Base-by-base conservation (phyloP, 2,113 vertebrate genomes). In the Mystacornis crossleyi region DNA sequence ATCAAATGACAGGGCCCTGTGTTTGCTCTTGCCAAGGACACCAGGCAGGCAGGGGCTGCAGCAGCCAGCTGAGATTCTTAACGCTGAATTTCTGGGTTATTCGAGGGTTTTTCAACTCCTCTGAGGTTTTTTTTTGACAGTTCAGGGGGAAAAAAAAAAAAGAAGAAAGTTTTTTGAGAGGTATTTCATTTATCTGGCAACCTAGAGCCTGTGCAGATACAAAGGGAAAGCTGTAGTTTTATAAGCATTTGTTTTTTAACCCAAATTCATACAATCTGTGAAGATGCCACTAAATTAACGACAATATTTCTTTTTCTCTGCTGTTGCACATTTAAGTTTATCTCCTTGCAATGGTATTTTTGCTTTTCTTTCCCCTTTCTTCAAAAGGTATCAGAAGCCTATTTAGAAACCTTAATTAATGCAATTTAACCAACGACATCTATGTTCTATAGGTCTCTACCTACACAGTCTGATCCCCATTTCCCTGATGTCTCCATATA, bases 11-110 rank as follows among this genome's bases (percentile, higher is more conserved):
- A 91, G 0, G 47, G 82, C 82, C 61, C 54, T 16, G n/a, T 91
- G 80, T 89, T 91, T 96, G 73, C 12, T 89, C 90, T 55, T 90
- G 87, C 81, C 91, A 91, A 90, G 87, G 77, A 87, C 79, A 74
- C 78, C 9, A 23, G 88, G 81, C 66, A 91, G 19, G 51, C 77
- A 84, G 91, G 93, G 71, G 69, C 80, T 78, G 60, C 23, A 70
- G 58, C 12, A 53, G 45, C 58, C 70, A 78, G 10, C 64, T 85
- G 33, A 40, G 54, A 85, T 80, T 75, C 75, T 92, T 34, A 61
- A 61, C n/a, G 17, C 47, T 45, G n/a, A 83, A 16, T 71, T 34
- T 58, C 45, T 60, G 88, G 13, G 9, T 57, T 57, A 6, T 7
- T 69, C 13, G 4, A 31, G 26, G 3, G 2, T 6, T 67, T 79